Base-by-base conservation (phyloP, 1,140 invertebrate genomes). In the Sinonovacula constricta region DNA sequence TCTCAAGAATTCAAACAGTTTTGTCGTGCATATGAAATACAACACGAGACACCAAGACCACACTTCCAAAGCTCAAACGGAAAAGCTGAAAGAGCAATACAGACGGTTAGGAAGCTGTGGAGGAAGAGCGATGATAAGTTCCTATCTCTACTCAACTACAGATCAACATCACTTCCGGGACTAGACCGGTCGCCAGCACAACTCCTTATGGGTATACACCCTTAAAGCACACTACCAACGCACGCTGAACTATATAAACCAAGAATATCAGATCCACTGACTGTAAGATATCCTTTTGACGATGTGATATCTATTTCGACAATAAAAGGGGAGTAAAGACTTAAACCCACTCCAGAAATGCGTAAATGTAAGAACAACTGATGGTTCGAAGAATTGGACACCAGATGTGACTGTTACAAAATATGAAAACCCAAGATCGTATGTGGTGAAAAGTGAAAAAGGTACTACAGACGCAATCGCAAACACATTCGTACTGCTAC, bases 1-100 rank as follows among this genome's bases (percentile, higher is more conserved):
- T 89, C 87, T 5, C 31, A 56, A 62, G 84, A 90, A 79, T 92
- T 92, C 28, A 68, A 62, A 51, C 60, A n/a, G n/a, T n/a, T n/a
- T n/a, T 79, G 74, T 67, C 15, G 36, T 18, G 45, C 65, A 15
- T 76, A 60, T 24, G 76, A 68, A 24, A 79, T 85, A 56, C 4
- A 79, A 36, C 77, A 81, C 54, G 59, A 79, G 18, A 80, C 79
- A 12, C 80, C 72, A 22, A 82, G 80, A 54, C 77, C 83, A 45
- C 77, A 83, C 57, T 81, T 83, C 36, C 75, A 78, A 26, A 62
- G 31, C 36, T 60, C 81, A n/a, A 81, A 81, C 59, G 75, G 76
- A 49, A 79, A 75, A 63, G 81, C 83, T n/a, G 81, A 85, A 62
- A 83, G 79, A 15, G 71, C n/a, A n/a, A n/a, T n/a, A n/a, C n/a